phyloP scores from a whole-genome alignment of 2,797 vertebrate species.

The Aselliscus stoliczkanus region DNA sequence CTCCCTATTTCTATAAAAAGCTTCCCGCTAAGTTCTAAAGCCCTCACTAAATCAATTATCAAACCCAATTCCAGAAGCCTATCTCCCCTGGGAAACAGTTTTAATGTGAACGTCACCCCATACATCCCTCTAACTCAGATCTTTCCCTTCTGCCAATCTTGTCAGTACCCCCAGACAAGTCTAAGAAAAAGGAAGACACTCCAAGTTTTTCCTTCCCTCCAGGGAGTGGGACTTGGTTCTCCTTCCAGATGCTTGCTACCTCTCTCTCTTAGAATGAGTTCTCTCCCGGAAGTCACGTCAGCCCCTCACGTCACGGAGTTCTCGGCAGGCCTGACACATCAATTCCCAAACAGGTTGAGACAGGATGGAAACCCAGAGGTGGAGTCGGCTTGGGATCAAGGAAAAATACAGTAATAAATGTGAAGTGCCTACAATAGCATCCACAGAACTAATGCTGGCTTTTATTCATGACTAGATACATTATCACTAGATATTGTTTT shows the following conservation, averaged over 20 bases:
- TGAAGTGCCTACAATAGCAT: not conserved
- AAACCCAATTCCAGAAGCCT: not conserved
- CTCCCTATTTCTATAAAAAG: not conserved
- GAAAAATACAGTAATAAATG: not conserved
- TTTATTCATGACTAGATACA: not conserved
- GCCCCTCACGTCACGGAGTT: accelerated
- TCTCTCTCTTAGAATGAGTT: not conserved
- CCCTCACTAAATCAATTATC: not conserved
- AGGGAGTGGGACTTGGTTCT: not conserved
- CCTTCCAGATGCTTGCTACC: not conserved
- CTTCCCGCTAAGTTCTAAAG: not conserved
- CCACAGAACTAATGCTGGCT: not conserved
- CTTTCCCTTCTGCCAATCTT: not conserved
- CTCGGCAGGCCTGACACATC: not conserved
- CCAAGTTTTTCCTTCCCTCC: not conserved
- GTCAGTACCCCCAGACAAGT: not conserved
- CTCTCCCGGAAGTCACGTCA: not conserved
- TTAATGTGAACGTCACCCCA: not conserved
- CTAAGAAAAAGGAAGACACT: not conserved
- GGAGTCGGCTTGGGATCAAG: not conserved
- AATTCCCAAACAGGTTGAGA: not conserved
- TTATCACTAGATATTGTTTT: not conserved
- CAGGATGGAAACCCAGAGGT: too few relatives aligned
- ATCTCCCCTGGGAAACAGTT: not conserved
- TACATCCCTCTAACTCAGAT: not conserved